Conservation (phyloP, 1,140 invertebrate genomes). For the Penaeus vannamei region DNA sequence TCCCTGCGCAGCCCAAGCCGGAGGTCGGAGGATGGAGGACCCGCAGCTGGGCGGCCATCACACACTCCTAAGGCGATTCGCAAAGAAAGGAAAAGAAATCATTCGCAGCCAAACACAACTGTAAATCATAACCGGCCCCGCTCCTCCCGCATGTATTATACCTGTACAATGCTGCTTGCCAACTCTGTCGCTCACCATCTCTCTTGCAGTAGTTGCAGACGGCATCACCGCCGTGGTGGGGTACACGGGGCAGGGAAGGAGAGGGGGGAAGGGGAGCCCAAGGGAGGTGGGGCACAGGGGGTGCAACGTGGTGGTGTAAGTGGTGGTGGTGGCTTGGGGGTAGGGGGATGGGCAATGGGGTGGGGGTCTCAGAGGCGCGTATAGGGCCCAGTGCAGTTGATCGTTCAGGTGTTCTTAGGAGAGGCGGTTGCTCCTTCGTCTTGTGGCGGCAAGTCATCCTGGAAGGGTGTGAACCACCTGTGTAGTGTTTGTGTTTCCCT, state of each 20-base stretch:
- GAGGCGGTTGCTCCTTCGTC: conserved; percentile 53
- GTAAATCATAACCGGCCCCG: neutral
- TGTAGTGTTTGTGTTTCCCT: conserved; percentile 32
- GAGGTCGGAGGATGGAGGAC: no score
- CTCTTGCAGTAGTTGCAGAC: conserved; percentile 57
- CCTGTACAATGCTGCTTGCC: conserved; percentile 49
- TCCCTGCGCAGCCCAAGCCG: no score
- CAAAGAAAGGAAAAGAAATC: no score
- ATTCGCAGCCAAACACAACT: no score
- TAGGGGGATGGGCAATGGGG: neutral
- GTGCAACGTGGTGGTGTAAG: no score
- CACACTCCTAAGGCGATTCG: no score
- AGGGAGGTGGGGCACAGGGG: no score
- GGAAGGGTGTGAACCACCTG: conserved; percentile 9
- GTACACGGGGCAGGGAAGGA: neutral
- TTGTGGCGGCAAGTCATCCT: conserved; percentile 46
- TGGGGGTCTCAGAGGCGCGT: conserved; percentile 52
- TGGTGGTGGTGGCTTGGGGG: conserved; percentile 14
- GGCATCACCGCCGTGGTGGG: conserved; percentile 54
- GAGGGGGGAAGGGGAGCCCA: conserved; percentile 18
- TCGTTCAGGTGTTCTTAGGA: conserved; percentile 59
- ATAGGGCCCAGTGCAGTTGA: conserved; percentile 63
- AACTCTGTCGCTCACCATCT: conserved; percentile 39
- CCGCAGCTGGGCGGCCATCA: no score
- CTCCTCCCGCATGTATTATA: conserved; percentile 44